Evolutionary conservation across 2,888 invertebrate genomes (phyloP), one percentile per base, ranked within the genome.

Genomic region (Periphyllus acericola): DNA sequence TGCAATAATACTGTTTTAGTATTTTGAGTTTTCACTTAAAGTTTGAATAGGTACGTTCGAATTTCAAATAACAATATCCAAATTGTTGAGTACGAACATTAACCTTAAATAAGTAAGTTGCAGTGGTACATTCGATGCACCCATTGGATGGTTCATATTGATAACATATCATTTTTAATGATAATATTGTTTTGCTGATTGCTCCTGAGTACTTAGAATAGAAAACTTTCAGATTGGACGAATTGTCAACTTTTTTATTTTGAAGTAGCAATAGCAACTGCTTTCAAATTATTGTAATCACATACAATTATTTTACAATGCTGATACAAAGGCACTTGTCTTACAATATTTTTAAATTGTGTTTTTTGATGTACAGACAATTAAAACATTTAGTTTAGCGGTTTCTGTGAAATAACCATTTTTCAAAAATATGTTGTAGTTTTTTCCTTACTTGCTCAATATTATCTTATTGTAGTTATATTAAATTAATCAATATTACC

Each of bases 161-260:
- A 72, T 81, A 81, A 40, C 52, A 72, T 72, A 55, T 52, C 72
- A 25, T 83, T 72, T 72, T 83, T 71, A 46, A 82, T 6, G 82
- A 82, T 82, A 82, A 52, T 71, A 82, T 25, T 34, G 71, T 25
- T 34, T 32, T 36, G n/a, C n/a, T n/a, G n/a, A n/a, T n/a, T n/a
- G n/a, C 46, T 46, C 71, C 32, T 68, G 25, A 81, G 36, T 66
- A 3, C 3, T 76, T 9, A 19, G 19, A 14, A 9, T 52, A 29
- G 9, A 52, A 32, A 55, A 55, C 34, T 32, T 55, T 55, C 32
- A 14, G 19, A 32, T 78, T 60, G 6, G 66, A 66, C 17, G 3
- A 80, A n/a, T 14, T n/a, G 2, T 32, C 29, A 80, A 80, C n/a
- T 55, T 5, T 78, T 52, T 66, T 29, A 25, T 79, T 36, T 66